Percentiles rank a stretch among this genome's conserved stretches.
These are phyloP conservation scores for Calephelis nemesis DNA, from an alignment of 1,140 invertebrate species.

Conservation along the genomic window DNA sequence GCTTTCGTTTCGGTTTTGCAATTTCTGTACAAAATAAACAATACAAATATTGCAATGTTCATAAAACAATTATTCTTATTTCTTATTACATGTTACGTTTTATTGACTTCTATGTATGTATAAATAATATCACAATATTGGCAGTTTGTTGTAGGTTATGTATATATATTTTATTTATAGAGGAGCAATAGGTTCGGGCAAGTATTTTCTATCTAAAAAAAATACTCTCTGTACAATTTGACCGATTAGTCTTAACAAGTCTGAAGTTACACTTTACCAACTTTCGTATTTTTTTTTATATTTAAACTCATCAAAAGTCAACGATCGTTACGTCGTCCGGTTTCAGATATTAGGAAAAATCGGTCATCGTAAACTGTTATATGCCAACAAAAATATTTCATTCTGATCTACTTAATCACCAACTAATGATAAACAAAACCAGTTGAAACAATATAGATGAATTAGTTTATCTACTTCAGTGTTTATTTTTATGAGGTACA, in stretches of 20 bases:
- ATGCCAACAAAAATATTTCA: neutral
- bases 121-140: slow-evolving; percentile 57
- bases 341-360: slow-evolving; percentile 9
- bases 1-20: no score
- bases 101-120: slow-evolving; percentile 14
- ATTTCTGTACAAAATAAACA: no score
- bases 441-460: slow-evolving; percentile 61
- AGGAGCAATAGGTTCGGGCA: slow-evolving; percentile 27
- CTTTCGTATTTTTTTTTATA: no score
- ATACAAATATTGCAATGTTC: neutral
- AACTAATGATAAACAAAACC: slow-evolving; percentile 47
- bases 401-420: slow-evolving; percentile 26
- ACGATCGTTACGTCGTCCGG: no score
- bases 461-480: slow-evolving; percentile 76
- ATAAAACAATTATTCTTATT: neutral
- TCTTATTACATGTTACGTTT: slow-evolving; percentile 5
- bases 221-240: slow-evolving; percentile 5
- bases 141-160: slow-evolving; percentile 46
- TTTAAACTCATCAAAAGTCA: no score
- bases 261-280: neutral
- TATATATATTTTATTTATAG: slow-evolving; percentile 10
- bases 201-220: slow-evolving; percentile 32
- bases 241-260: neutral
- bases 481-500: slow-evolving; percentile 79
- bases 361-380: neutral